phyloP scores from a whole-genome alignment of 2,888 invertebrate genomes.

The Ormyrus pomaceus region DNA sequence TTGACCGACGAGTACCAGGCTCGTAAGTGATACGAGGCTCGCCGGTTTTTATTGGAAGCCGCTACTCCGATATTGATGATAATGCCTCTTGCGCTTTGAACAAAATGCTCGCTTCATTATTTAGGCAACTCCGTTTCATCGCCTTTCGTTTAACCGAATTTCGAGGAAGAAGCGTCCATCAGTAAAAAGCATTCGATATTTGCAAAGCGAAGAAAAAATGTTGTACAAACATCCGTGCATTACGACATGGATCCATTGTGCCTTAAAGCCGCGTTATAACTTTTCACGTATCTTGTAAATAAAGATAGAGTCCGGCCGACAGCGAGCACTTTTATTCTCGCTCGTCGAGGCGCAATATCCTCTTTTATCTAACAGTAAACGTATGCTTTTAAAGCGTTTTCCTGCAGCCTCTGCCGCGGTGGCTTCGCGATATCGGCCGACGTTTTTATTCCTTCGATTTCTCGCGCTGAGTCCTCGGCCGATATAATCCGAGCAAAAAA shows the following conservation, averaged over 20 bases:
- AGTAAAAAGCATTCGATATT: too few relatives aligned
- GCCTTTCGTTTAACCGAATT: too few relatives aligned
- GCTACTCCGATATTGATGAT: too few relatives aligned
- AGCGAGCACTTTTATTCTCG: conserved; percentile 28
- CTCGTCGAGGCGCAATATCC: conserved; percentile 21
- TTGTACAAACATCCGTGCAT: too few relatives aligned
- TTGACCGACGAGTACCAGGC: conserved; percentile 21
- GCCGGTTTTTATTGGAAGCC: too few relatives aligned
- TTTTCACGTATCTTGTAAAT: conserved; percentile 36
- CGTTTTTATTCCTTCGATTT: conserved; percentile 52
- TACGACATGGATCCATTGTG: conserved; percentile 13
- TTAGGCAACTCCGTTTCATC: too few relatives aligned
- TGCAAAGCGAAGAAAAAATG: too few relatives aligned
- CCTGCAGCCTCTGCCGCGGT: not conserved
- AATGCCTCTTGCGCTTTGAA: too few relatives aligned
- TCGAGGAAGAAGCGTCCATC: too few relatives aligned
- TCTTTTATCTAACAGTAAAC: conserved; percentile 48
- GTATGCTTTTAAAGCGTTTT: conserved; percentile 52
- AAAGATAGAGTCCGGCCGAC: conserved; percentile 32
- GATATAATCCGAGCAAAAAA: conserved; percentile 34
- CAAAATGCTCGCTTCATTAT: too few relatives aligned
- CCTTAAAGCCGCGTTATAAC: conserved; percentile 19
- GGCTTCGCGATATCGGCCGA: conserved; percentile 12
- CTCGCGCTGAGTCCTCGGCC: not conserved
- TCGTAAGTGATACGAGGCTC: not conserved